Conservation (phyloP, 2,113 vertebrate genomes). For the Capricornis sumatraensis region DNA sequence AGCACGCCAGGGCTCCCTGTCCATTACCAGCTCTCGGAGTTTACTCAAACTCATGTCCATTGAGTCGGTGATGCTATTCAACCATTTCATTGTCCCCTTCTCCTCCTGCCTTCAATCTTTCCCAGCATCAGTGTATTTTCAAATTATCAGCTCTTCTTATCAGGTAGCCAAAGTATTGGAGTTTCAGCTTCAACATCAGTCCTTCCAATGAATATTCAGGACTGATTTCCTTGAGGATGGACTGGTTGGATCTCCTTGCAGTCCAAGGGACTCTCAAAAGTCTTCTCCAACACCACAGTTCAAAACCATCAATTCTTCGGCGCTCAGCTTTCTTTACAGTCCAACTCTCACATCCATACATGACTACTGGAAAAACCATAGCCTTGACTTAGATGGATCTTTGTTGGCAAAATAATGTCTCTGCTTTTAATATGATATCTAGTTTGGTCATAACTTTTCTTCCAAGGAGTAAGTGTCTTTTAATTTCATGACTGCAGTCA, state of each 20-base stretch:
- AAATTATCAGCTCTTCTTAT: not conserved
- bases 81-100: not conserved
- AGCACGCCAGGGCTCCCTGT: not conserved
- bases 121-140: not conserved
- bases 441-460: not conserved
- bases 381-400: not conserved
- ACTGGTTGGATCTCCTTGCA: not conserved
- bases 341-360: not conserved
- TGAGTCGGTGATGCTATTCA: not conserved
- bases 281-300: not conserved
- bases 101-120: not conserved
- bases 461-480: not conserved
- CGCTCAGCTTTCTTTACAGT: accelerated
- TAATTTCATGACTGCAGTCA: not conserved
- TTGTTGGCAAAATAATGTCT: not conserved
- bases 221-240: not conserved
- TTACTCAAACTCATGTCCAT: not conserved
- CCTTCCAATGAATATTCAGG: not conserved
- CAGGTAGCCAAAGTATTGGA: not conserved
- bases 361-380: not conserved
- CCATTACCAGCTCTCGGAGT: not conserved
- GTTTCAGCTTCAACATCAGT: not conserved
- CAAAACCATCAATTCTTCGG: not conserved
- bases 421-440: not conserved
- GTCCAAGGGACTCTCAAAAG: not conserved